Evolutionary conservation across 2,797 vertebrate genomes (phyloP).

Genomic region (Psittacula echo): DNA sequence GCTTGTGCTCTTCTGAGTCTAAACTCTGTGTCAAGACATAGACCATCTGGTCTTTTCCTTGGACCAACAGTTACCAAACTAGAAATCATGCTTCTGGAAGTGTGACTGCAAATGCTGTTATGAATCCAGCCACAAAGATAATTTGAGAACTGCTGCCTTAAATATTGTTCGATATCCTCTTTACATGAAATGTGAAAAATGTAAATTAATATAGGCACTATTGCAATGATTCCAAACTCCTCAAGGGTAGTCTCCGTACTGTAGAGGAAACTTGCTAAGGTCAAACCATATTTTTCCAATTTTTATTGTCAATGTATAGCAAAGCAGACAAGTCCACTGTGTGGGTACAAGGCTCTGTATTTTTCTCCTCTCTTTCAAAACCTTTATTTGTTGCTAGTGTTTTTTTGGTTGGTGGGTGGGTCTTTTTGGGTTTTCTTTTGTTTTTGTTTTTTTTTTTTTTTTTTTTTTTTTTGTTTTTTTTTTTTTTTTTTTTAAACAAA

Average conservation of each 20-base stretch:
- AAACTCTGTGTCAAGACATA: background rate
- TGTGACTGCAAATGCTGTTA: background rate
- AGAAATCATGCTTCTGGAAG: background rate
- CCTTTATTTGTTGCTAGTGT: background rate
- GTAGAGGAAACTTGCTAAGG: background rate
- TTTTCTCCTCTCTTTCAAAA: background rate
- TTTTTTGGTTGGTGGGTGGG: background rate
- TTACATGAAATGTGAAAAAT: background rate
- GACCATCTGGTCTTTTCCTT: background rate
- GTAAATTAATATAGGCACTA: background rate
- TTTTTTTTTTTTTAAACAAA: background rate
- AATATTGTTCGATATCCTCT: rapidly evolving
- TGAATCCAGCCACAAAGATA: background rate
- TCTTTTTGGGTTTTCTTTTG: too few relatives aligned
- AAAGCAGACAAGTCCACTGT: background rate
- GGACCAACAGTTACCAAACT: background rate
- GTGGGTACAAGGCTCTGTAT: background rate
- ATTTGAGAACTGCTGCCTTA: background rate
- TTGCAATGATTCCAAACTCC: background rate
- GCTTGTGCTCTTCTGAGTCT: background rate
- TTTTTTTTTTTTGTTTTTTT: too few relatives aligned
- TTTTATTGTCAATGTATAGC: background rate
- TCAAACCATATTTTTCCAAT: background rate
- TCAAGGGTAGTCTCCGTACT: background rate
- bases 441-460: too few relatives aligned